Base-by-base conservation (phyloP, 92 coral and sea anemone genomes). In the Palythoa caribaeorum region DNA sequence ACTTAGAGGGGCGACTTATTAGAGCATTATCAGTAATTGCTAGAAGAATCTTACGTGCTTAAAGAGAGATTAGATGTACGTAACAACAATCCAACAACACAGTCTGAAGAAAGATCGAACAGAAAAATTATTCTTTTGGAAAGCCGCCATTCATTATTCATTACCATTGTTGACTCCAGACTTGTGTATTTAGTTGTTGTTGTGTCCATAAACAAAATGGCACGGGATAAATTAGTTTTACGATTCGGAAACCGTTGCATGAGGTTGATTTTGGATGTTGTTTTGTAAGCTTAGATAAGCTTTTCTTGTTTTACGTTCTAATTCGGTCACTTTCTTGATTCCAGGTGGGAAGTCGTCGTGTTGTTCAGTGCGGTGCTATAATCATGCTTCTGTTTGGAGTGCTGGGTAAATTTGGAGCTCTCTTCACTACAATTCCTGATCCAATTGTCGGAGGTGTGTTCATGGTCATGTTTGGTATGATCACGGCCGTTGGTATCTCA, bases 371-470 rank as follows among this genome's bases (percentile, higher is more conserved):
- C 55, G 96, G 94, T 6, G 98, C 95, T 1, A 20, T 92, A 5
- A 68, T 95, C 57, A 93, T 95, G 96, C 57, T 93, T 7, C 60
- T 93, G 47, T 79, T 89, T 2, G 98, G 96, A 13, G 91, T 95
- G 13, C 91, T 95, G 71, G 96, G 95, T 51, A 94, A 96, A 85
- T 89, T 96, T 79, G 98, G 98, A 11, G 98, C 98, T 2, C 89
- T 96, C 6, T 96, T 96, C 86, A 93, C 98, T 17, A 96, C 98
- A 7, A 96, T 96, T 71, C 98, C 98, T 38, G 94, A 96, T 38
- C 98, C 98, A 48, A 96, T 96, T 16, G 94, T 96, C 5, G 98
- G 98, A 15, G 98, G 98, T 0, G 94, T 96, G 17, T 96, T 96
- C 87, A 93, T 96, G 83, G 90, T 95, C 14, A 93, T 96, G 96